Evolutionary conservation across 64 coral and sea anemone genomes (phyloP).

Genomic region (Platygyra sinensis): DNA sequence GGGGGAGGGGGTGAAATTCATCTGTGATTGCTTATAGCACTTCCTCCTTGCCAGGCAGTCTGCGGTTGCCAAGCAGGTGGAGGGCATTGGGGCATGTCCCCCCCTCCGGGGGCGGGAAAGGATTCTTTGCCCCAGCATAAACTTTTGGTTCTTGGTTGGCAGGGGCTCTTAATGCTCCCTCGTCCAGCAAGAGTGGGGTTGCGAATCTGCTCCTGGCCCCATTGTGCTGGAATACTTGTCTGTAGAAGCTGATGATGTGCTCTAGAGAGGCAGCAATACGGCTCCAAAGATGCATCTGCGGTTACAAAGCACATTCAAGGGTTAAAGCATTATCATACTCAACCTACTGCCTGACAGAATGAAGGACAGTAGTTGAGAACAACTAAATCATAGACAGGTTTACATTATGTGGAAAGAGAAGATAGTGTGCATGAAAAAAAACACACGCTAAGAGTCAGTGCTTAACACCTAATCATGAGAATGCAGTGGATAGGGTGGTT

Average conservation of each 20-base stretch:
- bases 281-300: constrained; percentile 60
- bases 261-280: background rate
- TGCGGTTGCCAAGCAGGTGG: constrained; percentile 83
- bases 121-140: constrained; percentile 67
- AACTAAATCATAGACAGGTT: no score
- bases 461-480: no score
- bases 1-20: no score
- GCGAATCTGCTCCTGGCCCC: constrained; percentile 32
- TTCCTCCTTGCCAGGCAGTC: background rate
- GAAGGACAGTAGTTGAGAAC: no score
- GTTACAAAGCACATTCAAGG: background rate
- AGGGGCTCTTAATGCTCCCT: constrained; percentile 43
- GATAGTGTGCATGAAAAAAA: no score
- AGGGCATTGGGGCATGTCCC: constrained; percentile 67
- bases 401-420: no score
- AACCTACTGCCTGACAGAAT: no score
- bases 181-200: constrained; percentile 23
- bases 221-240: constrained; percentile 41
- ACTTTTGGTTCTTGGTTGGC: constrained; percentile 65
- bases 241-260: background rate
- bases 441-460: no score
- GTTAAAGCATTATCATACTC: background rate
- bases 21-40: background rate
- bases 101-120: constrained; percentile 73
- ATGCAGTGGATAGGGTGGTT: no score